Evolutionary conservation across 2,113 vertebrate genomes (phyloP).

Genomic region (Menura novaehollandiae): DNA sequence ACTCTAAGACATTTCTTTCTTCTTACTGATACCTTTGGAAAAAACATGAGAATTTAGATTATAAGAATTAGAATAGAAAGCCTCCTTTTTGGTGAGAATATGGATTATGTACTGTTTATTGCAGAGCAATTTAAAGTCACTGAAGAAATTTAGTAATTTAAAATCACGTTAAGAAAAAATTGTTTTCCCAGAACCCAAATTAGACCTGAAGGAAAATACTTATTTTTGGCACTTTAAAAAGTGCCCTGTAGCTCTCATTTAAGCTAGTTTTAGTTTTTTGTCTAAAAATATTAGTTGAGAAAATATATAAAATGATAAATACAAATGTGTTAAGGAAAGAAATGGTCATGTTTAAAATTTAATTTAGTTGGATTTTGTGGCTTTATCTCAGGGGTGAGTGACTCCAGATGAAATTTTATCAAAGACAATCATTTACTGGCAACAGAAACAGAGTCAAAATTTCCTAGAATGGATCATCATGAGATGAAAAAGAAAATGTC

Average conservation of each 20-base stretch:
- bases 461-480: background rate
- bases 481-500: background rate
- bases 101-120: background rate
- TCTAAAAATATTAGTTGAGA: constrained; percentile 24
- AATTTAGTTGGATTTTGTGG: constrained; percentile 38
- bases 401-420: constrained; percentile 46
- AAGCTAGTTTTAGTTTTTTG: background rate
- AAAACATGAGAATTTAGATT: background rate
- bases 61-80: background rate
- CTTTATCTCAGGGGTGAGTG: constrained; percentile 38
- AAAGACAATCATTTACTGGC: constrained; percentile 29
- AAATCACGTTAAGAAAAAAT: background rate
- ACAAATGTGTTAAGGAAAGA: constrained; percentile 15
- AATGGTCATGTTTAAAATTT: constrained; percentile 24
- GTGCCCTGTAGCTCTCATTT: background rate
- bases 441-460: background rate
- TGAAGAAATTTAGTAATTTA: background rate
- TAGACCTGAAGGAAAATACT: background rate
- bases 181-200: background rate
- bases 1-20: background rate
- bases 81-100: background rate
- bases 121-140: background rate
- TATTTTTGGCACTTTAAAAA: background rate
- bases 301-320: constrained; percentile 51
- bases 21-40: background rate